A percentile compares a stretch with the other conserved stretches of the same genome.
Evolutionary conservation across 2,797 vertebrate species (phyloP).

Genomic region (Tapirus indicus): DNA sequence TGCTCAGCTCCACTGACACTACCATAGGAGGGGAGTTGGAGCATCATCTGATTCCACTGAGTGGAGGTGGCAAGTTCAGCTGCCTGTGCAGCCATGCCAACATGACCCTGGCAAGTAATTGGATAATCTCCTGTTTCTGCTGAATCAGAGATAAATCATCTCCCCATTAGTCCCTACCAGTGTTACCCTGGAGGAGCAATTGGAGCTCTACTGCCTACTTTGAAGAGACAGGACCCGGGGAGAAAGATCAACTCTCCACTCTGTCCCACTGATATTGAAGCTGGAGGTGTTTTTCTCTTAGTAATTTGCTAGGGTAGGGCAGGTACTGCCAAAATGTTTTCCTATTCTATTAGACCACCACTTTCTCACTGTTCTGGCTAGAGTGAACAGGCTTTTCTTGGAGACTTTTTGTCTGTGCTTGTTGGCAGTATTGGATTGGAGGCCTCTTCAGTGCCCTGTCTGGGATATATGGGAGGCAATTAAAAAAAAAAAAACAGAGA

Average conservation of each 20-base stretch:
- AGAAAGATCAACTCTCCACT: not conserved
- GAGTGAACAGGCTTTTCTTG: not conserved
- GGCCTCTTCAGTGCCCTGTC: not conserved
- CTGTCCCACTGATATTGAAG: not conserved
- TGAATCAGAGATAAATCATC: not conserved
- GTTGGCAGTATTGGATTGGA: not conserved
- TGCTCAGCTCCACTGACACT: not conserved
- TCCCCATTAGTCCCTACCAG: not conserved
- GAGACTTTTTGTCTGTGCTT: not conserved
- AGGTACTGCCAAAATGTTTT: not conserved
- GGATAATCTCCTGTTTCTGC: not conserved
- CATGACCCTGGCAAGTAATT: not conserved
- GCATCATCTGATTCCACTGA: not conserved
- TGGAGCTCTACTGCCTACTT: not conserved
- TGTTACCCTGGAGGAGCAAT: not conserved
- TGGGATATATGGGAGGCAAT: not conserved
- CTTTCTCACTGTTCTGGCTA: not conserved
- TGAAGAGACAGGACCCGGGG: not conserved
- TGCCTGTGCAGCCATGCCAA: not conserved
- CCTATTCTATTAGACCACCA: not conserved
- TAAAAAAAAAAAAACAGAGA: not conserved
- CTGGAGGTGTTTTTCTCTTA: not conserved
- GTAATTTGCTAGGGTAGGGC: not conserved
- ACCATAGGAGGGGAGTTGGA: not conserved
- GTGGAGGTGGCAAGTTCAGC: not conserved